Conservation (phyloP, 1,140 invertebrate genomes). For the Melanaphis sacchari region DNA sequence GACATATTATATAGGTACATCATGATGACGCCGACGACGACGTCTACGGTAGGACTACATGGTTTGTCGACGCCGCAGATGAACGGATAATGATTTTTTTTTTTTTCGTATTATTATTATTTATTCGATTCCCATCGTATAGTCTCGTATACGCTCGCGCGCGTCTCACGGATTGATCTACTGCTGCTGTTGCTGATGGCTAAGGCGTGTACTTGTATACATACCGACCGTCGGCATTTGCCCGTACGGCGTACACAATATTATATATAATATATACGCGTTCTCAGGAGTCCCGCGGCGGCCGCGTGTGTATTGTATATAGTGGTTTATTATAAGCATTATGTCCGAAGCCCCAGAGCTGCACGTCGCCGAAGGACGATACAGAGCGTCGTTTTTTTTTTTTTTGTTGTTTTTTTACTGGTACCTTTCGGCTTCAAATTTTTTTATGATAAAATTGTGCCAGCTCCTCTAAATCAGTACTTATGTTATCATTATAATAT, state of each 20-base stretch:
- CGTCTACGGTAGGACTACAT: background rate
- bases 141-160: background rate
- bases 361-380: background rate
- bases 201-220: background rate
- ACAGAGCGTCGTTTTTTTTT: background rate
- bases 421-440: background rate
- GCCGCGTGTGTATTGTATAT: background rate
- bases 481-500: background rate
- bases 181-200: conserved; percentile 3
- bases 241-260: background rate
- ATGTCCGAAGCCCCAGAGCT: background rate
- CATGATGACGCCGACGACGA: background rate
- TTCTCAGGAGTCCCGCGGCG: background rate
- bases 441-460: background rate
- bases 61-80: conserved; percentile 17
- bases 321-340: background rate
- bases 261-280: background rate
- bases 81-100: conserved; percentile 26
- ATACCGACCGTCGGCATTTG: background rate
- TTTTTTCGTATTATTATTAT: background rate
- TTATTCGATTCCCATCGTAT: conserved; percentile 25
- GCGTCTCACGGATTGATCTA: conserved; percentile 15
- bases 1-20: background rate
- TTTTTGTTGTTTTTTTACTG: no score
- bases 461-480: background rate